Conservation (phyloP, 1,140 invertebrate genomes). For the Solenopsis fugax region DNA sequence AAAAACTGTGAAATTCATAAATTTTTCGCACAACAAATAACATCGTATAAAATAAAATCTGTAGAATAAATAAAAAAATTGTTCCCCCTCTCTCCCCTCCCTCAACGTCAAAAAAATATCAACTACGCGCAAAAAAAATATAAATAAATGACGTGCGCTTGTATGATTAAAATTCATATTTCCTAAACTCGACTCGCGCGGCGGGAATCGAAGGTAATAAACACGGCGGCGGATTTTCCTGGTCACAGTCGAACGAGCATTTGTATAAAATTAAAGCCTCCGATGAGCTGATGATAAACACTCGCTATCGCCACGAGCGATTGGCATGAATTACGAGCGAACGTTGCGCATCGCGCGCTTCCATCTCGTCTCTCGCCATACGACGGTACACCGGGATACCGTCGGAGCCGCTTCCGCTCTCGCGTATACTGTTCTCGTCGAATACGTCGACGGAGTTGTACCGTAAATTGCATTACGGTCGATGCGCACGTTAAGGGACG, state of each 20-base stretch:
- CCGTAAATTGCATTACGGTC: constrained; percentile 50
- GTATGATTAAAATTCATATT: constrained; percentile 11
- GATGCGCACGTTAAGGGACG: constrained; percentile 38
- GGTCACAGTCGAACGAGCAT: neutral
- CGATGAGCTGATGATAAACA: constrained; percentile 52
- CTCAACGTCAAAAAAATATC: neutral
- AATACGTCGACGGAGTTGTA: constrained; percentile 17
- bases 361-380: constrained; percentile 29
- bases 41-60: neutral
- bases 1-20: neutral
- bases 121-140: neutral
- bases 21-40: neutral
- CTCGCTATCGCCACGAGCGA: constrained; percentile 31
- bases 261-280: constrained; percentile 42
- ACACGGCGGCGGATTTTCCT: constrained; percentile 39
- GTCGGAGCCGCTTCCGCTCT: constrained; percentile 30
- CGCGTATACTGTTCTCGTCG: neutral
- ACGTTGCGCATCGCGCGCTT: neutral
- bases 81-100: no score
- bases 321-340: constrained; percentile 49
- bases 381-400: constrained; percentile 14
- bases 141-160: neutral
- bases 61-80: neutral
- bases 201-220: constrained; percentile 34
- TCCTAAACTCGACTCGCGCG: neutral